phyloP scores from a whole-genome alignment of 2,797 vertebrate genomes.

The Cossypha caffra region DNA sequence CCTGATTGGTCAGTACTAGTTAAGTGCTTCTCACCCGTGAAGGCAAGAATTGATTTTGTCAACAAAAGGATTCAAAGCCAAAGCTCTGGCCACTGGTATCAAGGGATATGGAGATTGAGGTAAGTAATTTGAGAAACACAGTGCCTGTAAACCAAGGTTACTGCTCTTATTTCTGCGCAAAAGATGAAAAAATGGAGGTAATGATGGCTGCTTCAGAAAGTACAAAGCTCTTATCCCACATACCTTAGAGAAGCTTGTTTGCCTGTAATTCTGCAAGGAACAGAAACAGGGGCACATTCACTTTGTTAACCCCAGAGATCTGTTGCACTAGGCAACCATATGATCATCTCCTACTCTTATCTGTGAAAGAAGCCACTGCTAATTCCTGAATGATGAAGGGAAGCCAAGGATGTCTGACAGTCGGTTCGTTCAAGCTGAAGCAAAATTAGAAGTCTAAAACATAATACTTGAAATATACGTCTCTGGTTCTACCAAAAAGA shows the following conservation, averaged over 20 bases:
- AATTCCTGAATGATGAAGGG: not conserved
- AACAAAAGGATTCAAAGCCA: not conserved
- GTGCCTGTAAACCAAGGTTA: not conserved
- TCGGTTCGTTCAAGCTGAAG: not conserved
- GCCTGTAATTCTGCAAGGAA: not conserved
- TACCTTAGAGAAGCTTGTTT: not conserved
- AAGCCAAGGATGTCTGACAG: not conserved
- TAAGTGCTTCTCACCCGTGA: not conserved
- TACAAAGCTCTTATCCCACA: not conserved
- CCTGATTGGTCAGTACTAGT: not conserved
- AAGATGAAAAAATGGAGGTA: not conserved
- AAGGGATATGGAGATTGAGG: not conserved
- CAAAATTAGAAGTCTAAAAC: not conserved
- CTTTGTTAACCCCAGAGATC: not conserved
- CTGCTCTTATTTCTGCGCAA: not conserved
- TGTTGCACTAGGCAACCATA: not conserved
- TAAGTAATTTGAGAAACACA: not conserved
- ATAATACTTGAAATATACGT: not conserved
- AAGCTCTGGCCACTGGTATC: not conserved
- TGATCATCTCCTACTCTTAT: rapidly evolving
- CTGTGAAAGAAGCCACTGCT: not conserved
- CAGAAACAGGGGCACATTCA: not conserved
- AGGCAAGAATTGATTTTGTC: not conserved
- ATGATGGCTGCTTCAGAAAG: not conserved
- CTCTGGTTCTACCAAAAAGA: not conserved